These are phyloP conservation scores for Mionectes macconnelli DNA, from an alignment of 2,113 vertebrate species.

Conservation along the genomic window DNA sequence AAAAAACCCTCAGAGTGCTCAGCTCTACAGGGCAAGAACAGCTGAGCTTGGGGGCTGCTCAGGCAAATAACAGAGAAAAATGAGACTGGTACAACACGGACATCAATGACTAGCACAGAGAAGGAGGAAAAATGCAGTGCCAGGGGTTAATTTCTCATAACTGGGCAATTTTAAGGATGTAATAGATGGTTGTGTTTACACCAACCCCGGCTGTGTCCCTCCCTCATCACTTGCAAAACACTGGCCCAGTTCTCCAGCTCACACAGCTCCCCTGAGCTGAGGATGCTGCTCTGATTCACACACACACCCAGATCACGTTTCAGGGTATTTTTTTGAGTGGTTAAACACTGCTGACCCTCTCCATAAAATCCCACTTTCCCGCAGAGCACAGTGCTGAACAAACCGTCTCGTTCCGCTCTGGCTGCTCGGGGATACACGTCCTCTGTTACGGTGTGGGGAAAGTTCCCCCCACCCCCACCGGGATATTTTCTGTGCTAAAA, in stretches of 20 bases:
- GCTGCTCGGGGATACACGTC: background rate
- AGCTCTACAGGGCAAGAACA: background rate
- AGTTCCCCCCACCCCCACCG: background rate
- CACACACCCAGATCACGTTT: background rate
- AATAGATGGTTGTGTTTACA: background rate
- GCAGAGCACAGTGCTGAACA: background rate
- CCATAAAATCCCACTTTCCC: background rate
- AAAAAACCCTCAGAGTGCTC: background rate
- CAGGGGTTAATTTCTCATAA: background rate
- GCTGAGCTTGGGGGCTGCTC: background rate
- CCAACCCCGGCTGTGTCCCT: background rate
- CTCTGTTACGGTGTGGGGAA: background rate
- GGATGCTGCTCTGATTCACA: background rate
- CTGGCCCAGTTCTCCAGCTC: background rate
- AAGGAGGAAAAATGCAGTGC: background rate
- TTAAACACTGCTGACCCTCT: background rate
- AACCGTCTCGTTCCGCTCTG: rapidly evolving
- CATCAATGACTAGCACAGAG: background rate
- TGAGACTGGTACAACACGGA: background rate
- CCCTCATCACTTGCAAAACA: background rate
- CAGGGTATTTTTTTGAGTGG: background rate
- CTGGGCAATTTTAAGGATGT: background rate
- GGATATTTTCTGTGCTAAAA: background rate
- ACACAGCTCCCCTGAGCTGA: background rate
- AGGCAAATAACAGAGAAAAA: background rate